Conservation (phyloP, 2,888 invertebrate genomes). For the Hermaeophaga mercurialis region DNA sequence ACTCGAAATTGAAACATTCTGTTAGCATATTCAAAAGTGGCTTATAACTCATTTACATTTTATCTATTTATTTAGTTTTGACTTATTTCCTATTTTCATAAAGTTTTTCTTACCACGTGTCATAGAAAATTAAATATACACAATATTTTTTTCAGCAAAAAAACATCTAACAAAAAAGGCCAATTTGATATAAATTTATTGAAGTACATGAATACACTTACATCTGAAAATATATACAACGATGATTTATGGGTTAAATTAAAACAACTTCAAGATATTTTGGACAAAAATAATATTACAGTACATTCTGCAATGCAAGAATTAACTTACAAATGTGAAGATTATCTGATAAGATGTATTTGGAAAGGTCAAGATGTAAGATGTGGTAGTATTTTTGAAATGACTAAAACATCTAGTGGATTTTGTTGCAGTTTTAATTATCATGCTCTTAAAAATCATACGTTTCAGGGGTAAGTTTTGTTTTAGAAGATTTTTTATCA, state of each 20-base stretch:
- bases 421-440: constrained; percentile 72
- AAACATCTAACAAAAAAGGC: too few species aligned
- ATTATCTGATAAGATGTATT: constrained; percentile 44
- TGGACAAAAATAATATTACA: constrained; percentile 38
- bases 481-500: too few species aligned
- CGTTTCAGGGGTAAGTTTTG: constrained; percentile 47
- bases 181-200: too few species aligned
- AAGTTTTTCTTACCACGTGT: too few species aligned
- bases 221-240: neutral
- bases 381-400: constrained; percentile 49
- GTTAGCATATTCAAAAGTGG: too few species aligned
- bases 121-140: too few species aligned
- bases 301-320: constrained; percentile 27
- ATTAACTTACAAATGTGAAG: constrained; percentile 44
- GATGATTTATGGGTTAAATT: constrained; percentile 29
- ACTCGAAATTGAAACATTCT: too few species aligned
- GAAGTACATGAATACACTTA: too few species aligned
- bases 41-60: too few species aligned
- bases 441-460: constrained; percentile 55
- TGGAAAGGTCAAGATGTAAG: constrained; percentile 50
- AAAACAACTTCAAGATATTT: constrained; percentile 35
- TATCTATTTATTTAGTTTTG: too few species aligned
- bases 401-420: constrained; percentile 48
- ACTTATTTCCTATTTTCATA: too few species aligned
- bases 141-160: too few species aligned